Base-by-base conservation (phyloP, 92 coral and sea anemone genomes). In the Epizoanthus stellaris region DNA sequence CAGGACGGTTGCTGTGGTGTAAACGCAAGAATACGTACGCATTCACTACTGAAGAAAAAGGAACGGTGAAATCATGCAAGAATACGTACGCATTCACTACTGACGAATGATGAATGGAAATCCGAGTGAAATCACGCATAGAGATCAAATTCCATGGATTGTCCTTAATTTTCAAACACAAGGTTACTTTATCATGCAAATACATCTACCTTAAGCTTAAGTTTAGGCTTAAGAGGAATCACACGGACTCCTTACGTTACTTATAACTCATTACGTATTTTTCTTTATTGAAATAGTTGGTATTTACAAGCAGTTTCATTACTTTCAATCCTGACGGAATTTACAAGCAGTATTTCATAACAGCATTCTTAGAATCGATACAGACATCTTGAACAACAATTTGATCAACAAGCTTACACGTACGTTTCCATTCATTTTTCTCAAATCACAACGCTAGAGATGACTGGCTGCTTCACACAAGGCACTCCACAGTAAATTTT, bases 291-390 rank as follows among this genome's bases (percentile, higher is more conserved):
- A 49, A 21, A 10, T 43, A 42, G 59, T 79, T 45, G 72, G 42
- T 62, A 64, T 42, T 79, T 79, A 63, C 83, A 79, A 79, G 82
- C 58, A 77, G 42, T 45, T 79, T 79, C 34, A 79, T 11, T 30
- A 60, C 14, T 17, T 20, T 76, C 82, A 59, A 40, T 40, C 65
- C 25, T 16, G n/a, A 76, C 6, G 42, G 45, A 34, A 39, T 54
- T 79, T 79, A 79, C 83, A 79, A 23, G 20, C 63, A 17, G 30
- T 36, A 10, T n/a, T 68, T 68, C 47, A 38, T 38, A 36, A 68
- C 19, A 68, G 43, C 47, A 2, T 68, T 68, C 49, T 68, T 43
- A 68, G 52, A 36, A 68, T 68, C 16, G n/a, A 68, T 17, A 68
- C n/a, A 38, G 5, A 30, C 34, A 30, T 68, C 56, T 49, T 49